Base-by-base conservation (phyloP, 2,797 vertebrate species). In the Sternarchorhynchus goeldii region DNA sequence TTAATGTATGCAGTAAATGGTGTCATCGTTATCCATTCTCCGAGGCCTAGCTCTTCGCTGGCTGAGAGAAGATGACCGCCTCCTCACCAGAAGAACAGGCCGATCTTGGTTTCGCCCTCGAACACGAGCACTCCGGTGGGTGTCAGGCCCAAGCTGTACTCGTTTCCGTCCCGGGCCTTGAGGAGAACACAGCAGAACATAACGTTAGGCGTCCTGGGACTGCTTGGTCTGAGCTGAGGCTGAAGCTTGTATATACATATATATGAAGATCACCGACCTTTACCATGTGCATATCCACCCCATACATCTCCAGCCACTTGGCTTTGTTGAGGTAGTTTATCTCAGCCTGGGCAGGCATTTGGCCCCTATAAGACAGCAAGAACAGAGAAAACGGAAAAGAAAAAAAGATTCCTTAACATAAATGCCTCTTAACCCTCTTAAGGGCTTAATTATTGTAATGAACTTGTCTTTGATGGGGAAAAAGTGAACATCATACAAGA, bases 271-370 rank as follows among this genome's bases (percentile, higher is more conserved):
- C 68, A 78, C 90, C 88, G 91, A 97, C 97, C 95, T 99, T 96
- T 73, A 99, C 98, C 90, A 96, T 95, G 84, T 99, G 98, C 98
- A 99, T 99, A 90, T 99, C 97, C 85, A 99, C 97, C 0, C 98
- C 98, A 80, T 99, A 99, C 98, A 99, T 99, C 92, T 99, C 98
- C 81, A 99, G 87, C 98, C 97, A 99, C 89, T 99, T 99, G 80
- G 97, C 98, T 92, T 99, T 99, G 87, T 99, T 99, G 88, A 99
- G 90, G 89, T 97, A 99, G 91, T 98, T 99, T 39, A 96, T 98
- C 93, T 99, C 98, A 78, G 98, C 97, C 85, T 97, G 96, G 4
- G 96, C 94, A 64, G 98, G 97, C 63, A 93, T 96, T 88, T 99
- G 97, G 39, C 96, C 96, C 89, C 98, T 99, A 93, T 0, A 14